phyloP scores from a whole-genome alignment of 2,797 vertebrate species.

The Silurus lanzhouensis region DNA sequence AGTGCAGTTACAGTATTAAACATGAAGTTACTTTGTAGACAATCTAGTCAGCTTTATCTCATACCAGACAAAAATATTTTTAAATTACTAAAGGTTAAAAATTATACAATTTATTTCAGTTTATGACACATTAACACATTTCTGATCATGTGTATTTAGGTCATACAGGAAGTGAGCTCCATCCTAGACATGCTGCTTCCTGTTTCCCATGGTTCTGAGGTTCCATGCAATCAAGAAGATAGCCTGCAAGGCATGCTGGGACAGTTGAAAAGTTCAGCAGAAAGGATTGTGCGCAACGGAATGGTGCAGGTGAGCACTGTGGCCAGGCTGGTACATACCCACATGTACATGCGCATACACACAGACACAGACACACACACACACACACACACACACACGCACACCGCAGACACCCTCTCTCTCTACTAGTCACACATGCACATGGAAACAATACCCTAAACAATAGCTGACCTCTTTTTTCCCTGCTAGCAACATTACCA shows the following conservation, averaged over 20 bases:
- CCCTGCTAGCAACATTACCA: background rate
- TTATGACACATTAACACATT: background rate
- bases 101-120: background rate
- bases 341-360: conserved; percentile 13
- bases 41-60: background rate
- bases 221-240: conserved; percentile 43
- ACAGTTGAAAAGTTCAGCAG: conserved; percentile 67
- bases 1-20: background rate
- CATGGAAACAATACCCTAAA: background rate
- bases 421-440: background rate
- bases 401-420: background rate
- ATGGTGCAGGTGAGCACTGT: conserved; percentile 66
- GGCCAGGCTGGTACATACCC: background rate
- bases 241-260: conserved; percentile 64
- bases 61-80: background rate
- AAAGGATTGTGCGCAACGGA: conserved; percentile 59
- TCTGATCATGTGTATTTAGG: conserved; percentile 54
- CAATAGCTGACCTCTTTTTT: conserved; percentile 26
- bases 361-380: background rate
- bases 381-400: conserved; percentile 20
- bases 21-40: background rate
- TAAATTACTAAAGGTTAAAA: background rate
- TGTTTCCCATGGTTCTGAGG: conserved; percentile 21
- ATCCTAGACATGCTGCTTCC: conserved; percentile 50
- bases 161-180: conserved; percentile 58